phyloP scores from a whole-genome alignment of 1,140 invertebrate genomes.

The Tetragnatha versicolor region DNA sequence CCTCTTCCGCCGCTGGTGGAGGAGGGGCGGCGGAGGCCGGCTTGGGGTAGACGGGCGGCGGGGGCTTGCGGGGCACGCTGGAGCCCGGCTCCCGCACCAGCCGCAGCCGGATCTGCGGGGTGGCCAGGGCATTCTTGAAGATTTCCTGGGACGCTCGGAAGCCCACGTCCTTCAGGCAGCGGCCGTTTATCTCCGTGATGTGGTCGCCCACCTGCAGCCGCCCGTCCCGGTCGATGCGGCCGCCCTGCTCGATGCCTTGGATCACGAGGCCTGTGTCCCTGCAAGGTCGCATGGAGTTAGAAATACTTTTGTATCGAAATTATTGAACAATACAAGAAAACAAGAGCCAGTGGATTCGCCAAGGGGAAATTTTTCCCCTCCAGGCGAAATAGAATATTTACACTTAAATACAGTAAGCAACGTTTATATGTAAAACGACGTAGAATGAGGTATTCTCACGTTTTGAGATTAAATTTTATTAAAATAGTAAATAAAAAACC shows the following conservation, averaged over 20 bases:
- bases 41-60: slow-evolving; percentile 49
- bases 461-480: no score
- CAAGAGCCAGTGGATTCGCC: no score
- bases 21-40: neutral
- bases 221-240: slow-evolving; percentile 81
- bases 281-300: neutral
- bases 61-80: slow-evolving; percentile 29
- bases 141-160: slow-evolving; percentile 79
- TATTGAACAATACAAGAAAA: neutral
- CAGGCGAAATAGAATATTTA: no score
- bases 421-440: no score
- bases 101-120: slow-evolving; percentile 72
- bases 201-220: slow-evolving; percentile 80
- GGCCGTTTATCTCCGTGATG: slow-evolving; percentile 88
- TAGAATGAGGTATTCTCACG: no score
- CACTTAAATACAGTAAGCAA: no score
- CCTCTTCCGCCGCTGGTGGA: neutral
- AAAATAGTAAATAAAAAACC: no score
- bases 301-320: no score
- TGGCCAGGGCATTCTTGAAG: slow-evolving; percentile 75
- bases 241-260: slow-evolving; percentile 84
- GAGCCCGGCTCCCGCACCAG: slow-evolving; percentile 67
- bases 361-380: no score
- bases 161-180: slow-evolving; percentile 74
- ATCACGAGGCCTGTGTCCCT: slow-evolving; percentile 74